Percentiles rank a stretch among this genome's conserved stretches.
phyloP scores from a whole-genome alignment of 2,113 vertebrate genomes.

The Osmerus mordax region DNA sequence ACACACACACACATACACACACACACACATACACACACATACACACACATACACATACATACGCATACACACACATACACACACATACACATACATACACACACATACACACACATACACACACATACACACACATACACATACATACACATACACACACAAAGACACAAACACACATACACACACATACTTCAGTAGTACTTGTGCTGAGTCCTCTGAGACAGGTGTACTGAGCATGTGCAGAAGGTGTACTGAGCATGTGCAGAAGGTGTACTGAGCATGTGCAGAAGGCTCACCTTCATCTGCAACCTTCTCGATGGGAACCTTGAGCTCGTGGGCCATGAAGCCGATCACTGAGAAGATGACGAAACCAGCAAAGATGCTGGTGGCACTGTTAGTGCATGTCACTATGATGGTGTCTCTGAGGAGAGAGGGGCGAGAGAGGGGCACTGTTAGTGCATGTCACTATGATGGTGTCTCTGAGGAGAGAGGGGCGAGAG shows the following conservation, averaged over 20 bases:
- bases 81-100: conserved; percentile 31
- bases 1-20: conserved; percentile 3
- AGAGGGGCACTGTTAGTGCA: conserved; percentile 86
- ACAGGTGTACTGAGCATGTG: too few species aligned
- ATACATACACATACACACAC: conserved; percentile 17
- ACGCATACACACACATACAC: conserved; percentile 30
- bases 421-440: conserved; percentile 66
- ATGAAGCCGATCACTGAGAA: conserved; percentile 99
- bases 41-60: conserved; percentile 23
- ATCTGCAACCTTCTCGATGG: conserved; percentile 95
- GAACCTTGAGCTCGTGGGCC: conserved; percentile 95
- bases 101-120: not conserved
- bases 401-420: conserved; percentile 95
- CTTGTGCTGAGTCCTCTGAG: not conserved
- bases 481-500: not conserved
- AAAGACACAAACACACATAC: conserved; percentile 2
- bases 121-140: not conserved
- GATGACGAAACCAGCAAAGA: conserved; percentile 98
- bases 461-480: conserved; percentile 54
- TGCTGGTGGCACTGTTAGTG: conserved; percentile 97
- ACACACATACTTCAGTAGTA: not conserved
- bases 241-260: too few species aligned
- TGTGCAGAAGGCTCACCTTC: conserved; percentile 80
- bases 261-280: too few species aligned
- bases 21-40: not conserved